Evolutionary conservation across 2,113 vertebrate species (phyloP), one percentile per base, ranked within the genome.

Genomic region (Bombycilla garrulus): DNA sequence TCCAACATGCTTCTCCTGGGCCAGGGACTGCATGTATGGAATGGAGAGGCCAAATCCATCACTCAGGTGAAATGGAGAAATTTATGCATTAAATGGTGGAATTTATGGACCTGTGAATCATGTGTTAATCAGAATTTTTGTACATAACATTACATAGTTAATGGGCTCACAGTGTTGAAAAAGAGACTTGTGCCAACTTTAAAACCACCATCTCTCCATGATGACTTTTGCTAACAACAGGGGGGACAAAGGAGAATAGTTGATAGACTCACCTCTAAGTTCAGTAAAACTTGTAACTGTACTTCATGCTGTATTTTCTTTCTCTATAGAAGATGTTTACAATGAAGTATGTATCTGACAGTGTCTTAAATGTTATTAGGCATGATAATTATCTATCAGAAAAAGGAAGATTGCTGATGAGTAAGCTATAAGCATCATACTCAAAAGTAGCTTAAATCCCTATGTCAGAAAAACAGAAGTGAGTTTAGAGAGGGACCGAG

Each of bases 91-190:
- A 31, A 66, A 29, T 31, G 9, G 21, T 64, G 57, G 58, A 61
- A 38, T 70, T 38, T 8, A 18, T 33, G 33, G 45, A 42, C 35
- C 44, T 70, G 19, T 20, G 47, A 66, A 40, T 65, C 71, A 73
- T 15, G 12, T 19, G 28, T 14, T 50, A 15, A 33, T 78, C 33
- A 53, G 58, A 36, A 33, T 70, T 48, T 28, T 44, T 23, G 28
- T 35, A 28, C 0, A 0, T 76, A 64, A 47, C 8, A 9, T 73
- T 42, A 18, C 1, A 2, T 24, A 45, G 42, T 61, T 78, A 74
- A 67, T 65, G 38, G 7, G 10, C 44, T 67, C 47, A 81, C 33
- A 50, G 1, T 45, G 57, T 72, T 16, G 24, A 53, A 73, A 86
- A 28, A 77, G 50, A 61, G 62, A 25, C 11, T 57, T 6, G 18